A percentile compares a stretch with the other conserved stretches of the same genome.
Conservation (phyloP, 2,113 vertebrate species). For the Sturnira hondurensis region DNA sequence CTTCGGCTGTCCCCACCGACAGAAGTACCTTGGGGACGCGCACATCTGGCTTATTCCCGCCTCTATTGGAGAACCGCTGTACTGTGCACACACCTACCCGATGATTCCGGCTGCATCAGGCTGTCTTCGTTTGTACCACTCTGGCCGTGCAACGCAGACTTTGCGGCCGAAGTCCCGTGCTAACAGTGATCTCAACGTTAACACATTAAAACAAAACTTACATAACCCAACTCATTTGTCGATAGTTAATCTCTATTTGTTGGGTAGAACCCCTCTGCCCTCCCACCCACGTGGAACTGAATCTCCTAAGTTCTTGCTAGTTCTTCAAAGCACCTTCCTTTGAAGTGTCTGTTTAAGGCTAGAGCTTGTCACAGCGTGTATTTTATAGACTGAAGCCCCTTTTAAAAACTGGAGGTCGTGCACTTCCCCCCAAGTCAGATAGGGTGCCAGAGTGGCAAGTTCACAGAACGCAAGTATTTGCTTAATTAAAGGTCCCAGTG, state of each 20-base stretch:
- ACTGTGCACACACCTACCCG: rapidly evolving
- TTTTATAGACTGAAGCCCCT: not conserved
- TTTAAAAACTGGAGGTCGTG: not conserved
- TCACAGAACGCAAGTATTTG: not conserved
- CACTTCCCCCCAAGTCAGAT: not conserved
- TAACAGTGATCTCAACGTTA: not conserved
- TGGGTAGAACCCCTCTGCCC: not conserved
- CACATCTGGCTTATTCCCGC: not conserved
- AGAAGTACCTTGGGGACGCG: too few relatives aligned
- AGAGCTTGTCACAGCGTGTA: not conserved
- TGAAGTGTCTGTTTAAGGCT: not conserved
- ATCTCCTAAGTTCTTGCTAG: not conserved
- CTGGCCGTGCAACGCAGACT: too few relatives aligned
- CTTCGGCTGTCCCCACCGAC: rapidly evolving
- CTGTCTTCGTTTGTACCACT: not conserved
- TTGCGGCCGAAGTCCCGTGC: not conserved
- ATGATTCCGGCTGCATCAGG: not conserved
- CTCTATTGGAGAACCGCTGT: not conserved
- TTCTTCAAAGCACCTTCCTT: not conserved
- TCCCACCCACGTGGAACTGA: not conserved
- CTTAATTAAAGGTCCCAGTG: not conserved
- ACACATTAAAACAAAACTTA: not conserved
- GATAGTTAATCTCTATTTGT: not conserved
- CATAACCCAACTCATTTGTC: not conserved
- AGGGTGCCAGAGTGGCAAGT: not conserved